phyloP scores from a whole-genome alignment of 2,113 vertebrate species.

The Psittacara wagleri region DNA sequence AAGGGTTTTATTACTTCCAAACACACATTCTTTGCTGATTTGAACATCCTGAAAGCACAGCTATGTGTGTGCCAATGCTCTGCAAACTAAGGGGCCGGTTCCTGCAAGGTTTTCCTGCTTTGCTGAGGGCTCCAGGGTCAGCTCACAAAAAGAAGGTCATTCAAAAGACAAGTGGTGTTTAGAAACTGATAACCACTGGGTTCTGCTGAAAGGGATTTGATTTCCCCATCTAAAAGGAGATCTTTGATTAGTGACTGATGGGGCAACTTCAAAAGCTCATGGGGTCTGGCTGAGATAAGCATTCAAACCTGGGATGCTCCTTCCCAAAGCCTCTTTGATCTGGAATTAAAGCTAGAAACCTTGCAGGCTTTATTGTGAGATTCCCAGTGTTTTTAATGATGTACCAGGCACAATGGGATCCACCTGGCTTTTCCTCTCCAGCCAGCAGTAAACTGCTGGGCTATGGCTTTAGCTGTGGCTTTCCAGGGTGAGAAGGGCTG shows the following conservation, averaged over 20 bases:
- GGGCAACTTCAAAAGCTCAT: constrained; percentile 56
- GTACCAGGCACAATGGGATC: constrained; percentile 23
- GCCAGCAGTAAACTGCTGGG: background rate
- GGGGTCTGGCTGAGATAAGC: constrained; percentile 59
- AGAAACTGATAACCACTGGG: constrained; percentile 46
- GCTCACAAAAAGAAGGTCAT: constrained; percentile 42
- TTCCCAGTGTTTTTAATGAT: constrained; percentile 16
- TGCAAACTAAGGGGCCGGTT: background rate
- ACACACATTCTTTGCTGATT: constrained; percentile 41
- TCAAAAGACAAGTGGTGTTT: constrained; percentile 44
- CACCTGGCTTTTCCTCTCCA: constrained; percentile 25
- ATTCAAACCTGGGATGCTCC: constrained; percentile 46
- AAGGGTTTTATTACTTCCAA: constrained; percentile 53
- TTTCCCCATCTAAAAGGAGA: constrained; percentile 58
- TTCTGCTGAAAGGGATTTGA: constrained; percentile 54
- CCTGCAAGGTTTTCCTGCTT: background rate
- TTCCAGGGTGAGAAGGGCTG: background rate
- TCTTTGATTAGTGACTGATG: constrained; percentile 66
- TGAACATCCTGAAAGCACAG: constrained; percentile 30
- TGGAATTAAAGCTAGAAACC: constrained; percentile 46
- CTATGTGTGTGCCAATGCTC: background rate
- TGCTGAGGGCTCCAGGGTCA: background rate
- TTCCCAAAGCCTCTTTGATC: constrained; percentile 64
- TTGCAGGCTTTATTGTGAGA: constrained; percentile 24
- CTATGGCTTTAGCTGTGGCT: background rate